A percentile compares a stretch with the other conserved stretches of the same genome.
phyloP scores from a whole-genome alignment of 1,140 invertebrate species.

The Trichogramma pretiosum region DNA sequence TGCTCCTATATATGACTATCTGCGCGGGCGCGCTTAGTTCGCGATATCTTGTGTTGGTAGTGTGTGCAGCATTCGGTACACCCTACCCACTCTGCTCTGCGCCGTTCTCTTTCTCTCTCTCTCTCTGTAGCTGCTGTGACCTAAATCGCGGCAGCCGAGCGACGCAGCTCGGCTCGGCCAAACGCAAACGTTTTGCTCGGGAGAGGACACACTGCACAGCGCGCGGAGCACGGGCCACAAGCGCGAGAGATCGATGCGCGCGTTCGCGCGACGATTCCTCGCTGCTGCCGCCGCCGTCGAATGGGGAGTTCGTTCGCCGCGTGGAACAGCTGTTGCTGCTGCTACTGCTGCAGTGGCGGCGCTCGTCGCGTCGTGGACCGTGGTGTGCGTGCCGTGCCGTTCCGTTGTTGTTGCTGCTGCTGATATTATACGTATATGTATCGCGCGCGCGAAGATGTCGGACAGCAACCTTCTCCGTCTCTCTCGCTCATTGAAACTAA shows the following conservation, averaged over 20 bases:
- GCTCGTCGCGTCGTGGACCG: conserved; percentile 12
- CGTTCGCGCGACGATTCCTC: conserved; percentile 30
- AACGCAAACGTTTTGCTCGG: too few species aligned
- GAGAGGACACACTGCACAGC: background rate
- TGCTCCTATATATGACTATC: background rate
- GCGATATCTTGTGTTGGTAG: too few species aligned
- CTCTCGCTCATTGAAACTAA: background rate
- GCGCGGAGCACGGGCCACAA: conserved; percentile 22
- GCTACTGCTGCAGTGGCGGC: conserved; percentile 15
- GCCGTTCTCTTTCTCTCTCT: too few species aligned
- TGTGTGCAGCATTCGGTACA: too few species aligned
- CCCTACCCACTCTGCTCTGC: too few species aligned
- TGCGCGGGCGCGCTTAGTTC: background rate
- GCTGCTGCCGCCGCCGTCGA: too few species aligned
- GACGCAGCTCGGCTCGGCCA: too few species aligned
- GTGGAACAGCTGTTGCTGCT: conserved; percentile 41
- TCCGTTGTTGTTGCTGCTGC: too few species aligned
- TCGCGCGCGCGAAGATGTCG: conserved; percentile 1
- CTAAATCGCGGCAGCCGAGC: background rate
- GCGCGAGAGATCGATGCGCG: too few species aligned
- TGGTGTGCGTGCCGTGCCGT: conserved; percentile 28
- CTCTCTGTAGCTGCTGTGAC: background rate
- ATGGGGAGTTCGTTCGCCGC: conserved; percentile 43
- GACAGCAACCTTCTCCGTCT: background rate
- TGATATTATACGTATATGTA: too few species aligned